phyloP scores from a whole-genome alignment of 2,797 vertebrate species.

The Squalus acanthias region DNA sequence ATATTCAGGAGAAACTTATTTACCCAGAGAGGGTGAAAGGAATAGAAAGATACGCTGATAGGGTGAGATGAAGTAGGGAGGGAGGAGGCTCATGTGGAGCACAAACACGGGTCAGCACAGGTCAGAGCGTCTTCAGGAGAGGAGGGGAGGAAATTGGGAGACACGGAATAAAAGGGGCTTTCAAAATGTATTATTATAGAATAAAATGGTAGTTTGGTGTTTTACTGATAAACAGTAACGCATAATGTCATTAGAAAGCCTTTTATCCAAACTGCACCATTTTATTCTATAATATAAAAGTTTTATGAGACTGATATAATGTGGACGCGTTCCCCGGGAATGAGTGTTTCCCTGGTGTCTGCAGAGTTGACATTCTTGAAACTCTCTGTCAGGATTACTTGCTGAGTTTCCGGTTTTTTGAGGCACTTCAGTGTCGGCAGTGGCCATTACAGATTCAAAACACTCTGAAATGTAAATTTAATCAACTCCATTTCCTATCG shows the following conservation, averaged over 20 bases:
- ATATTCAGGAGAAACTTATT: no score
- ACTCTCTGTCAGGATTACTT: not conserved
- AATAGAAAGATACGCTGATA: no score
- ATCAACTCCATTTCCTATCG: no score
- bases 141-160: not conserved
- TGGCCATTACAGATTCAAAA: not conserved
- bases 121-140: not conserved
- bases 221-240: not conserved
- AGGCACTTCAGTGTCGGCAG: not conserved
- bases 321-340: not conserved
- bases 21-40: no score
- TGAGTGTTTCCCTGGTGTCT: not conserved
- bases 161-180: not conserved
- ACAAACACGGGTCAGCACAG: no score
- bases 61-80: no score
- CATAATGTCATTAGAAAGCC: not conserved
- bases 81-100: no score
- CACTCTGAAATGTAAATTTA: no score
- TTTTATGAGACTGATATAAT: not conserved
- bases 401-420: not conserved
- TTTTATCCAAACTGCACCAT: not conserved
- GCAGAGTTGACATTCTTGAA: not conserved
- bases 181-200: not conserved
- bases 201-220: not conserved
- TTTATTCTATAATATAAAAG: not conserved